Evolutionary conservation across 2,888 invertebrate species (phyloP).

Genomic region (Amphipoea lucens): DNA sequence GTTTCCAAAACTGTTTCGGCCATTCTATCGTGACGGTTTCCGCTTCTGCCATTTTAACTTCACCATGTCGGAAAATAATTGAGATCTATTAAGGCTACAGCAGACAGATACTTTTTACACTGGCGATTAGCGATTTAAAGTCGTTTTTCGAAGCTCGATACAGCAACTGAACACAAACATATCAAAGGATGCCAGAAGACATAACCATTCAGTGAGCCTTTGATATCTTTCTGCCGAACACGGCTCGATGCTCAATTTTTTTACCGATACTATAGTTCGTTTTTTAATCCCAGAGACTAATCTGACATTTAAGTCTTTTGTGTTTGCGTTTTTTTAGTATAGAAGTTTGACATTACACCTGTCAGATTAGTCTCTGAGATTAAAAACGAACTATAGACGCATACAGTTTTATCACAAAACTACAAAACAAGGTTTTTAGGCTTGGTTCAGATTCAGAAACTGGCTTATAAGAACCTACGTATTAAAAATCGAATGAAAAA

Average conservation of each 20-base stretch:
- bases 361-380: no score
- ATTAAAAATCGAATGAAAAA: background rate
- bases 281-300: no score
- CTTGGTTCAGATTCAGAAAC: background rate
- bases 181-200: background rate
- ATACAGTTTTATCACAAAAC: no score
- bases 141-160: background rate
- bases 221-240: background rate
- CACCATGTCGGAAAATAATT: constrained; percentile 57
- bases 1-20: constrained; percentile 62
- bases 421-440: background rate
- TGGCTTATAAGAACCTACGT: background rate
- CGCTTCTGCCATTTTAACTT: constrained; percentile 50
- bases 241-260: background rate
- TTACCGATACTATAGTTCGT: background rate
- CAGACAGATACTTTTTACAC: constrained; percentile 2
- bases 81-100: constrained; percentile 42
- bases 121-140: background rate
- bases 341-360: no score
- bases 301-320: no score
- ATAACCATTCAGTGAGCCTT: background rate
- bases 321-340: no score
- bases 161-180: no score
- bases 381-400: no score
- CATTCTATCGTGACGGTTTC: constrained; percentile 43